Percentiles rank a stretch among this genome's conserved stretches.
Evolutionary conservation across 2,888 invertebrate species (phyloP).

Genomic region (Metellina segmentata): DNA sequence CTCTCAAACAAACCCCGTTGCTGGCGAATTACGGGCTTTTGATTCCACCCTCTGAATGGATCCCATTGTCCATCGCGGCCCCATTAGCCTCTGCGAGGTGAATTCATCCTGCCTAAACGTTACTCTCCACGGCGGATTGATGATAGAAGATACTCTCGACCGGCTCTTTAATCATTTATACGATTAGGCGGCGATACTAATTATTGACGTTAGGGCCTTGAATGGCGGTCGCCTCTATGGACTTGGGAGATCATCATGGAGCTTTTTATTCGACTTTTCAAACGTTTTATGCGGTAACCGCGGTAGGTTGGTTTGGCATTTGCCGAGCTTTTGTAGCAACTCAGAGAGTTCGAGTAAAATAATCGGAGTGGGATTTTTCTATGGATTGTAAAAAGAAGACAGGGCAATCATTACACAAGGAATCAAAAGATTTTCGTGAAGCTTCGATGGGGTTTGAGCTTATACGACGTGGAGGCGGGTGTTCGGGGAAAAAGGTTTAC

Average conservation of each 20-base stretch:
- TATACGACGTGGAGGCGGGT: no score
- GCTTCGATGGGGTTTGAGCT: no score
- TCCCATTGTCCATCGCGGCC: conserved; percentile 62
- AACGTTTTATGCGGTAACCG: conserved; percentile 65
- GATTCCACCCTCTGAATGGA: conserved; percentile 70
- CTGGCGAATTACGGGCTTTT: conserved; percentile 74
- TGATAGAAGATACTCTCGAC: conserved; percentile 44
- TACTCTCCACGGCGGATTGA: conserved; percentile 46
- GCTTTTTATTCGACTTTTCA: conserved; percentile 65
- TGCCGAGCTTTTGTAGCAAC: conserved; percentile 51
- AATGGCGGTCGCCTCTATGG: conserved; percentile 67
- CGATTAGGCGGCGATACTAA: conserved; percentile 76
- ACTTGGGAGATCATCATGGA: conserved; percentile 46
- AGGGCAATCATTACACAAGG: not conserved
- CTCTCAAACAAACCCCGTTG: conserved; percentile 68
- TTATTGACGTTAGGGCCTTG: conserved; percentile 66
- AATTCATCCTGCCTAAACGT: conserved; percentile 70
- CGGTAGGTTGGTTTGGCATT: conserved; percentile 53
- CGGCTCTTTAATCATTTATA: conserved; percentile 72
- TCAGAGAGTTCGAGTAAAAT: conserved; percentile 25
- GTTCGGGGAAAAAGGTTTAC: no score
- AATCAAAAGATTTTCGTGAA: no score
- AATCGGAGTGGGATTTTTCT: not conserved
- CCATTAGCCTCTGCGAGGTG: conserved; percentile 72
- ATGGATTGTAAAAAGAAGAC: not conserved